Evolutionary conservation across 2,797 vertebrate genomes (phyloP).

Genomic region (Helostoma temminkii): DNA sequence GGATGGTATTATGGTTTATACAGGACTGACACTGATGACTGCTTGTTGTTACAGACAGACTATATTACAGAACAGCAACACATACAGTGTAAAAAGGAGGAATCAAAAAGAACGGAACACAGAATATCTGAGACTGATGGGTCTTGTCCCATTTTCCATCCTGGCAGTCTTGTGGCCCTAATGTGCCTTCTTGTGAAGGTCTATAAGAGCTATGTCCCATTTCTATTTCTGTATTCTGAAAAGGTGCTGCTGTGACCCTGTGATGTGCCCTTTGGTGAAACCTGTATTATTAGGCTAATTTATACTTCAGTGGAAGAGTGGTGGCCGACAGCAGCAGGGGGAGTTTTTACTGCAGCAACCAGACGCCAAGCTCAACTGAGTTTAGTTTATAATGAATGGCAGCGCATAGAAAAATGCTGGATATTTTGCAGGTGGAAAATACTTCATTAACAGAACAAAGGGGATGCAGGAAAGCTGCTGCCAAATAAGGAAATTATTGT

Average conservation of each 20-base stretch:
- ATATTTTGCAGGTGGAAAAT: not conserved
- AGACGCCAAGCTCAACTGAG: not conserved
- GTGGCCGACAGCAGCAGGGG: not conserved
- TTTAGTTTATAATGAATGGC: not conserved
- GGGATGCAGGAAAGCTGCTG: not conserved
- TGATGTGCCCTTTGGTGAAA: slow-evolving; percentile 7
- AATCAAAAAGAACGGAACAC: slow-evolving; percentile 13
- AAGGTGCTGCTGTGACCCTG: slow-evolving; percentile 9
- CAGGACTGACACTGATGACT: slow-evolving; percentile 11
- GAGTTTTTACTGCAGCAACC: not conserved
- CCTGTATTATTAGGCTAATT: slow-evolving; percentile 21
- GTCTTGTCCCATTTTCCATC: slow-evolving; percentile 7
- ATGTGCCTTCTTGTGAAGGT: slow-evolving; percentile 18
- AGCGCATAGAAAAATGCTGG: not conserved
- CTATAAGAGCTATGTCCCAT: slow-evolving; percentile 3
- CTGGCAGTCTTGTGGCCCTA: not conserved
- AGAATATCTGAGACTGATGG: slow-evolving; percentile 7
- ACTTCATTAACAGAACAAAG: not conserved
- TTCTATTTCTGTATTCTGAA: slow-evolving; percentile 23
- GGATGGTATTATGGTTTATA: slow-evolving; percentile 10
- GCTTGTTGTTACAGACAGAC: slow-evolving; percentile 16
- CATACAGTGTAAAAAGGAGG: slow-evolving; percentile 6
- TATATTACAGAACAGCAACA: slow-evolving; percentile 3
- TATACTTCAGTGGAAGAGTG: slow-evolving; percentile 14
- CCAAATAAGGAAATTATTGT: not conserved